These are phyloP conservation scores for Petaurus breviceps DNA, from an alignment of 2,113 vertebrate genomes.

Conservation along the genomic window DNA sequence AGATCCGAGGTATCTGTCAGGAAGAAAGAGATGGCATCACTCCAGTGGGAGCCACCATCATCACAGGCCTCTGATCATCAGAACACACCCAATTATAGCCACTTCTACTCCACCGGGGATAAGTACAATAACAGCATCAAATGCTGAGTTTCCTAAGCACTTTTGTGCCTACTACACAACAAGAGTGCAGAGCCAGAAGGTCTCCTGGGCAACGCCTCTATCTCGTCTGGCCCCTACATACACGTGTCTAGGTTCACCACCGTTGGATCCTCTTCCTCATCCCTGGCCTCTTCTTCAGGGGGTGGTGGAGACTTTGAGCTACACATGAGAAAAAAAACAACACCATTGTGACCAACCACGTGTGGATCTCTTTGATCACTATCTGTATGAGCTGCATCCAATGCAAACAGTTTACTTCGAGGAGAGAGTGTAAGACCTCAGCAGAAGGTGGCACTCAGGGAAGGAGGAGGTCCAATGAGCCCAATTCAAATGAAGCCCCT, in stretches of 20 bases:
- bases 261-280: constrained; percentile 85
- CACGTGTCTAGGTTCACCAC: constrained; percentile 87
- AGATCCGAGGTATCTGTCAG: constrained; percentile 89
- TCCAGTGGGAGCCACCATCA: neutral
- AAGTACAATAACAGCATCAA: neutral
- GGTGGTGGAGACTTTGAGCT: constrained; percentile 90
- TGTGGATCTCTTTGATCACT: neutral
- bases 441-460: constrained; percentile 48
- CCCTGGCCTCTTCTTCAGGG: constrained; percentile 78
- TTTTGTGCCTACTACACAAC: neutral
- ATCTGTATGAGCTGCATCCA: neutral
- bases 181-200: neutral
- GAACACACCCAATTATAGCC: neutral
- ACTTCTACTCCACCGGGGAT: neutral
- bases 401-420: constrained; percentile 5
- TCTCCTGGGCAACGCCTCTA: constrained; percentile 16
- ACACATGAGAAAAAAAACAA: neutral
- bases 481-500: constrained; percentile 27
- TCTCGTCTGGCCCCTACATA: constrained; percentile 78
- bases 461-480: constrained; percentile 22
- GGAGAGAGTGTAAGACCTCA: constrained; percentile 32
- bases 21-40: constrained; percentile 12
- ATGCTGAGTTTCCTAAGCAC: neutral
- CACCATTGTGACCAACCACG: constrained; percentile 7
- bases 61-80: neutral